Evolutionary conservation across 2,797 vertebrate species (phyloP), one percentile per base, ranked within the genome.

Genomic region (Nasua narica): DNA sequence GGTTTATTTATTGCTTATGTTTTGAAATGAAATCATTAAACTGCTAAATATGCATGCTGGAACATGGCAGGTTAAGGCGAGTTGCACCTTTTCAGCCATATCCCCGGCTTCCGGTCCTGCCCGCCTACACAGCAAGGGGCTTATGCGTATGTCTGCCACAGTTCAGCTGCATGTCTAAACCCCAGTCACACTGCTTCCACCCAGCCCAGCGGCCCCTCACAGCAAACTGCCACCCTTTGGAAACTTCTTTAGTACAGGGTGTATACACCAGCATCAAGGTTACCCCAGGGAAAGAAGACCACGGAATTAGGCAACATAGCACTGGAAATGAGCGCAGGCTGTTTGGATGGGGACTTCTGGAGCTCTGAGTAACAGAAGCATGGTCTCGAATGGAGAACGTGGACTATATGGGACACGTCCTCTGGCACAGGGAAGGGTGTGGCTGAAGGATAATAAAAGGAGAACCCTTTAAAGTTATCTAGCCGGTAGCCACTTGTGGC

Each of bases 21-120:
- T 95, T 95, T 86, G 7, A 69, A 76, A 67, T 86, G 65, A 65
- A 72, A 93, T 85, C n/a, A 82, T 50, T n/a, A 60, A 60, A 50
- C n/a, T 81, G 27, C 37, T 40, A 54, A 91, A 69, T 60, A 43
- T 32, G 23, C 21, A 35, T 79, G 29, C 43, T 60, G 10, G 19
- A 90, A 67, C 14, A 12, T 16, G 27, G 23, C 11, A 19, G 13
- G 18, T 82, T 81, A 19, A 18, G 8, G 40, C 78, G 60, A 77
- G n/a, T 37, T 62, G 2, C 12, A 27, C 23, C 21, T 18, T 72
- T 32, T 50, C 69, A 16, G 62, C n/a, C 11, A 7, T 25, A 32
- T 8, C 6, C 10, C n/a, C 12, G 46, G n/a, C 15, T 77, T 50
- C 46, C 67, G 52, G 54, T 32, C 12, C 37, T 50, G 43, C 69